Base-by-base conservation (phyloP, 2,113 vertebrate species). In the Corythornis madagascariensis region DNA sequence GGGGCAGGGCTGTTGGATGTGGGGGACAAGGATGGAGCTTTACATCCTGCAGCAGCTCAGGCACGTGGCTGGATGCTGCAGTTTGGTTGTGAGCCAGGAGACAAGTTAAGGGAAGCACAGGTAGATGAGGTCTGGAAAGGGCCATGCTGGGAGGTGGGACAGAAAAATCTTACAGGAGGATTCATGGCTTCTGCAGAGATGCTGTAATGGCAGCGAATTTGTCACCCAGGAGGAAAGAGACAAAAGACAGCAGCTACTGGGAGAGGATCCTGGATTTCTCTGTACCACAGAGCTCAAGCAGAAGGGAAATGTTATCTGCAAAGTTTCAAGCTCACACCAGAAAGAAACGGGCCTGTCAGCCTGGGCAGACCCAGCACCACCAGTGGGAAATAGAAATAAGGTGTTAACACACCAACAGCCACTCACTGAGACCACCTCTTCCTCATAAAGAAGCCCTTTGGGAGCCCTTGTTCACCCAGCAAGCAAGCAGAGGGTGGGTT, bases 51-150 rank as follows among this genome's bases (percentile, higher is more conserved):
- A n/a, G 60, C 65, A 24, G 55, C 31, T 12, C 6, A 0, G 65
- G 61, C 52, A 13, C 0, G 0, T 0, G 3, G 6, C 35, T 24
- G 61, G 2, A 26, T 67, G 0, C 56, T 21, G 56, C 35, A 6
- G 31, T 4, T n/a, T 8, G 31, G 28, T 19, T 13, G 25, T 8
- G 28, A 63, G 13, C 25, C 31, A 12, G 31, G 22, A 78, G 35
- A 20, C 24, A 13, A 52, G 21, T 0, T 35, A 4, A 24, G 56
- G 38, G 45, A 28, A 48, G 20, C 2, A 1, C 8, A 17, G 56
- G 47, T 19, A 19, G 42, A 14, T 14, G 72, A 83, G 55, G 21
- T 43, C 45, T 85, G 59, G 59, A 57, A 76, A 86, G 70, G 67
- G 55, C 71, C 6, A 0, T 7, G 16, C 42, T 67, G 57, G 43